Conservation (phyloP, 2,888 invertebrate species). For the Cheilosia soror region DNA sequence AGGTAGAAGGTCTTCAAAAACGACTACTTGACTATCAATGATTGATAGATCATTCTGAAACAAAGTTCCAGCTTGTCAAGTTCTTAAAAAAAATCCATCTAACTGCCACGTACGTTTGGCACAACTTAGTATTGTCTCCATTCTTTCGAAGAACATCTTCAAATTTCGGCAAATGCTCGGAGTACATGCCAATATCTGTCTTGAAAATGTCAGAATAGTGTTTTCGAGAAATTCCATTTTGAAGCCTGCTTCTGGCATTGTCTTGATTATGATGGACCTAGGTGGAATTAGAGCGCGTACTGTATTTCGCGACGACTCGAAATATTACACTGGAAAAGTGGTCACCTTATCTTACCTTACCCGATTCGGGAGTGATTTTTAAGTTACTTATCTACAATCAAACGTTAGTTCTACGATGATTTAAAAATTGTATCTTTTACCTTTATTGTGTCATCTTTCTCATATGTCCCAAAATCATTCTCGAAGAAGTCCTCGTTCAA, state of each 20-base stretch:
- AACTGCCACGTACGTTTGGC: conserved; percentile 62
- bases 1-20: conserved; percentile 32
- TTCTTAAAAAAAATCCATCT: too few relatives aligned
- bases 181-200: conserved; percentile 72
- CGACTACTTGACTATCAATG: conserved; percentile 28
- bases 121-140: conserved; percentile 69
- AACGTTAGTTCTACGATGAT: neutral
- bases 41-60: conserved; percentile 46
- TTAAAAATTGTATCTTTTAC: neutral
- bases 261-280: conserved; percentile 73
- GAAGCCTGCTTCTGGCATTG: conserved; percentile 61
- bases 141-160: conserved; percentile 57
- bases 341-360: conserved; percentile 75
- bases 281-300: neutral
- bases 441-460: conserved; percentile 46
- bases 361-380: conserved; percentile 67
- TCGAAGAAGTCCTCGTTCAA: conserved; percentile 73
- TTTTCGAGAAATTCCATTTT: conserved; percentile 67
- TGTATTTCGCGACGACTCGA: conserved; percentile 57
- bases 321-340: conserved; percentile 77
- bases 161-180: conserved; percentile 71
- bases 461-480: conserved; percentile 62
- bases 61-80: neutral
- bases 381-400: conserved; percentile 9
- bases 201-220: conserved; percentile 59